Evolutionary conservation across 2,888 invertebrate genomes (phyloP), one percentile per base, ranked within the genome.

Genomic region (Teleiodes luculella): DNA sequence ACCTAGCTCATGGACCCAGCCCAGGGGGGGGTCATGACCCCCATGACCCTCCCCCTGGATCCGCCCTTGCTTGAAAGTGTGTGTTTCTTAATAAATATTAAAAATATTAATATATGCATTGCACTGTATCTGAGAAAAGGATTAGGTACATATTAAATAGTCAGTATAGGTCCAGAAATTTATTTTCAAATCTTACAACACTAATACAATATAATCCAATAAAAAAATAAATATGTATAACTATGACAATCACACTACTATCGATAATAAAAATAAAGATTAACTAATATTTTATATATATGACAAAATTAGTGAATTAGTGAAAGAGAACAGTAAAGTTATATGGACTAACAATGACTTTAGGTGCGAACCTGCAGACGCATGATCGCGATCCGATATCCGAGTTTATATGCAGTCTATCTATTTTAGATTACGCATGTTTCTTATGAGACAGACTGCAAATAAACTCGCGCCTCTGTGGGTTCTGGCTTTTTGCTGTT

Each of bases 181-280:
- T 77, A 77, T 79, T 78, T 71, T 62, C 65, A 71, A 74, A 63
- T 64, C 59, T 58, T 60, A 62, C 63, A 70, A 68, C 54, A 69
- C 65, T 72, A 73, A 76, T 80, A 81, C 74, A 80, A 74, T 71
- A 74, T 67, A 72, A 68, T 75, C 74, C 65, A 64, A 79, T 83
- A 82, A 68, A 83, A 80, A 80, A 83, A 81, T 83, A 84, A 81
- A 83, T 80, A 80, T 78, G 61, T 41, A 37, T 62, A 65, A 67
- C 66, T 68, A 65, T 70, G 39, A 72, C 58, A 60, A 67, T 73
- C 79, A 82, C 81, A 70, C 68, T 63, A 60, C 62, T 68, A 66
- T n/a, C 62, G 65, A 54, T 57, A 51, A 51, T 64, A 64, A 64
- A 63, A 55, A 59, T 48, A 52, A 53, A 49, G 64, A 62, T 61